Evolutionary conservation across 2,888 invertebrate species (phyloP).

Genomic region (Limulus polyphemus): DNA sequence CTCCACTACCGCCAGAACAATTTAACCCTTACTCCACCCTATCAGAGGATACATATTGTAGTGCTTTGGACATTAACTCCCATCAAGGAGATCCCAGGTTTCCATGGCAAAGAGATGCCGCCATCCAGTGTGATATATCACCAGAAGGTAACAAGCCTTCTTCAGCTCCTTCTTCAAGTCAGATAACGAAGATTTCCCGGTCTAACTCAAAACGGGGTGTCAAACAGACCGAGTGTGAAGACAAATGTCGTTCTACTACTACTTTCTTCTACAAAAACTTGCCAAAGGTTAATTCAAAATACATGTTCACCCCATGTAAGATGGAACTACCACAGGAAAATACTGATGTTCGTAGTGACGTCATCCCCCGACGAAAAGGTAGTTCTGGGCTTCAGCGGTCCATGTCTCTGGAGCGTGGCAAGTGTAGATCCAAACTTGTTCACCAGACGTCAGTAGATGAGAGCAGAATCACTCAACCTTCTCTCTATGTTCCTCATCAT

Average conservation of each 20-base stretch:
- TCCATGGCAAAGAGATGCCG: conserved; percentile 29
- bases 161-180: not conserved
- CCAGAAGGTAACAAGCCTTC: conserved; percentile 8
- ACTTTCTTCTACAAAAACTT: too few relatives aligned
- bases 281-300: too few relatives aligned
- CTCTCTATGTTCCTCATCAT: conserved; percentile 7
- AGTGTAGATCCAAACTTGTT: not conserved
- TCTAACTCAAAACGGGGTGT: not conserved
- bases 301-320: too few relatives aligned
- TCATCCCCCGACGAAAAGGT: not conserved
- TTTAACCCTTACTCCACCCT: conserved; percentile 22
- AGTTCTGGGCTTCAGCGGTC: conserved; percentile 20
- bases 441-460: conserved; percentile 4
- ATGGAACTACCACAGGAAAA: not conserved
- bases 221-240: not conserved
- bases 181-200: not conserved
- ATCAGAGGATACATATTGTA: conserved; percentile 27
- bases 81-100: conserved; percentile 26
- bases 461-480: not conserved
- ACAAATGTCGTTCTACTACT: not conserved
- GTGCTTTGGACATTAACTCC: conserved; percentile 27
- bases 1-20: conserved; percentile 9
- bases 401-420: conserved; percentile 15
- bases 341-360: not conserved
- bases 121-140: conserved; percentile 27